Evolutionary conservation across 2,113 vertebrate species (phyloP).

Genomic region (Carassius carassius): DNA sequence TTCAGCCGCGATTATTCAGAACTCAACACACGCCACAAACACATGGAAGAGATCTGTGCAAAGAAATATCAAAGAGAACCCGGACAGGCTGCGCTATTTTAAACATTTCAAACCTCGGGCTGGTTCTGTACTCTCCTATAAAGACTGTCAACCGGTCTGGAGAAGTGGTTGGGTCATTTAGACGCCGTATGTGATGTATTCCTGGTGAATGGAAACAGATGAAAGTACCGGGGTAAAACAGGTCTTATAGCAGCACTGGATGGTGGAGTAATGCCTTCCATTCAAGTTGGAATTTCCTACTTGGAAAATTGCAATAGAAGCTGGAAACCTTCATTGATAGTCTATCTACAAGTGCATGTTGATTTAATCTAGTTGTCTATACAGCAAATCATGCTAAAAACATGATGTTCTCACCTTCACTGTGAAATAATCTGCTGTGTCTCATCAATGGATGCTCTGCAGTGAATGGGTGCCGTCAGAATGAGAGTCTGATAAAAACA

Average conservation of each 20-base stretch:
- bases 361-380: too few species aligned
- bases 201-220: constrained; percentile 26
- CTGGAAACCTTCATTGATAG: background rate
- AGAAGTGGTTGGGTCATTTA: constrained; percentile 17
- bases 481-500: too few species aligned
- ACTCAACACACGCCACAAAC: background rate
- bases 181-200: background rate
- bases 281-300: background rate
- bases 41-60: constrained; percentile 36
- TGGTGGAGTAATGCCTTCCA: background rate
- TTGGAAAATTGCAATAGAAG: background rate
- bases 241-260: constrained; percentile 24
- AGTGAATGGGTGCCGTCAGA: too few species aligned
- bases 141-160: constrained; percentile 31
- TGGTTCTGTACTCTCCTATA: background rate
- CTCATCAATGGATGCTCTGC: too few species aligned
- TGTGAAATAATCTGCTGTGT: too few species aligned
- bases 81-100: background rate
- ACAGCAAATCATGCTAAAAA: too few species aligned
- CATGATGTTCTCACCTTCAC: too few species aligned
- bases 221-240: constrained; percentile 7
- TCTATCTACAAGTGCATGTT: background rate
- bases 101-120: constrained; percentile 16
- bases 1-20: background rate
- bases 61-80: constrained; percentile 39